phyloP scores from a whole-genome alignment of 2,888 invertebrate species.

The Drosophila macrothrix region DNA sequence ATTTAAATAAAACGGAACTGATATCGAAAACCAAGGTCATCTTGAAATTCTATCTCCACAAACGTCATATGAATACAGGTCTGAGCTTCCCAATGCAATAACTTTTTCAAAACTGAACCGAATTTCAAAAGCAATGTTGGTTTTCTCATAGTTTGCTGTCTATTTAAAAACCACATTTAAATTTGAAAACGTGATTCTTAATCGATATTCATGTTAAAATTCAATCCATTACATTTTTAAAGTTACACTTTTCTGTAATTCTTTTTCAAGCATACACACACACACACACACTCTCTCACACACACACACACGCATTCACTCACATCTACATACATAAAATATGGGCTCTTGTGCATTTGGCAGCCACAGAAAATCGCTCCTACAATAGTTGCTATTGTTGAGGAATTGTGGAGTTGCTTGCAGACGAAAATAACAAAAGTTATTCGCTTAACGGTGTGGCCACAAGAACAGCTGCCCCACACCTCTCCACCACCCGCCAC shows the following conservation, averaged over 20 bases:
- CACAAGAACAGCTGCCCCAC: constrained; percentile 16
- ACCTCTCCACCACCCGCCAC: background rate
- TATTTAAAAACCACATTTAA: background rate
- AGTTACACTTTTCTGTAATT: background rate
- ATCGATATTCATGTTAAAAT: background rate
- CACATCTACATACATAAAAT: background rate
- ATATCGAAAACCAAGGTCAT: background rate
- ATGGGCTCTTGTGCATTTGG: constrained; percentile 24
- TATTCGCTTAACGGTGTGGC: constrained; percentile 52
- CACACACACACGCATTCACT: background rate
- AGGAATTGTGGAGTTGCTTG: constrained; percentile 1
- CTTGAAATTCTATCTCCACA: background rate
- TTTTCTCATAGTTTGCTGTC: background rate
- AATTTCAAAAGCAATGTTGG: background rate
- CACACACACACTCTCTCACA: background rate
- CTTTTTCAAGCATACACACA: background rate
- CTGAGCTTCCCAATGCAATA: background rate
- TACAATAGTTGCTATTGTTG: constrained; percentile 21
- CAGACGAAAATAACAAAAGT: constrained; percentile 62
- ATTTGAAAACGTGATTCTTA: background rate
- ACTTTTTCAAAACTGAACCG: background rate
- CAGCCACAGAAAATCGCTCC: constrained; percentile 54
- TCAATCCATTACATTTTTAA: background rate
- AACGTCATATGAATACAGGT: too few species aligned
- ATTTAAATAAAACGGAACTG: background rate